Percentiles rank a stretch among this genome's conserved stretches.
These are phyloP conservation scores for Todus mexicanus DNA, from an alignment of 2,797 vertebrate species.

Conservation along the genomic window DNA sequence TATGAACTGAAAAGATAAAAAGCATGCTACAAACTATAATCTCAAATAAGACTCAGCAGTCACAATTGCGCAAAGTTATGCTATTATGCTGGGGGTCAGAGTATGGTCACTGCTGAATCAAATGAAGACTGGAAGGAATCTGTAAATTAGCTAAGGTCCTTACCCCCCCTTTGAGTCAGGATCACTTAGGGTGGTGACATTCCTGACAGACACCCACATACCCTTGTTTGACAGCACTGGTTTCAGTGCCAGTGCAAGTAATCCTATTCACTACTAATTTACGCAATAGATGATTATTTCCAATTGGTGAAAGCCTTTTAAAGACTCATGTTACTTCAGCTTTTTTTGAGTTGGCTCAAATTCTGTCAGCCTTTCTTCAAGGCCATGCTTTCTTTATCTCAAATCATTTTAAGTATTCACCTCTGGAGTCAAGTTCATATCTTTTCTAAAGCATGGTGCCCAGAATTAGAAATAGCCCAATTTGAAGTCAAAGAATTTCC, in stretches of 20 bases:
- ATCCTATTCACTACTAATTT: background rate
- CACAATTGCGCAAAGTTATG: background rate
- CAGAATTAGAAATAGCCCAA: background rate
- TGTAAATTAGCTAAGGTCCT: background rate
- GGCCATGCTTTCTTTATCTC: background rate
- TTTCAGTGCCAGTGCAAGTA: background rate
- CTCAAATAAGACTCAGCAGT: background rate
- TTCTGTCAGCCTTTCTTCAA: background rate
- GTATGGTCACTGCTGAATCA: background rate
- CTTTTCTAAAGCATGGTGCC: background rate
- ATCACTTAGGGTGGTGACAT: background rate
- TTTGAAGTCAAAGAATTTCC: slow-evolving; percentile 1
- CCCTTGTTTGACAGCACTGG: background rate
- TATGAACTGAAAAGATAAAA: background rate
- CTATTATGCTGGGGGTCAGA: background rate
- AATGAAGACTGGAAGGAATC: background rate
- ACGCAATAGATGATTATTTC: background rate
- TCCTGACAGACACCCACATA: background rate
- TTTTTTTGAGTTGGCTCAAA: background rate
- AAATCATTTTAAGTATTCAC: background rate
- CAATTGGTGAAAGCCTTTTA: background rate
- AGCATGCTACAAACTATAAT: background rate
- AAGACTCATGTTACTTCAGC: background rate
- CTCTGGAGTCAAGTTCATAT: background rate
- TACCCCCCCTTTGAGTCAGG: background rate